Conservation (phyloP, 2,797 vertebrate species). For the Centroberyx gerrardi region DNA sequence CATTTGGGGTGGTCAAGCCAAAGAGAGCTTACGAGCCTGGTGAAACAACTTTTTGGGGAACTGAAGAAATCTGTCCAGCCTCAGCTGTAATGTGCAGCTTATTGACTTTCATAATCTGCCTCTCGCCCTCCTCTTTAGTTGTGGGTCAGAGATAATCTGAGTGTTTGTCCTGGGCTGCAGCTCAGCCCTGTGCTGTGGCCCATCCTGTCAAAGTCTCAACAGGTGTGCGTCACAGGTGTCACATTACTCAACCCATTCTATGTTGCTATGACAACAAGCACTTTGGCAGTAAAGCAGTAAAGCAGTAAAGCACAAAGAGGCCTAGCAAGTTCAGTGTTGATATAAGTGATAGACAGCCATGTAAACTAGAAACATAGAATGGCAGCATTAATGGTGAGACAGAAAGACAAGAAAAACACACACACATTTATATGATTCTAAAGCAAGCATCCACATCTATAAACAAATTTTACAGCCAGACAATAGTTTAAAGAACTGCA, state of each 20-base stretch:
- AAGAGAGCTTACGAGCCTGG: too few species aligned
- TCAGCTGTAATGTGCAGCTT: too few species aligned
- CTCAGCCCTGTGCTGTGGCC: constrained; percentile 21
- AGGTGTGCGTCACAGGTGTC: constrained; percentile 68
- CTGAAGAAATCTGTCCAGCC: too few species aligned
- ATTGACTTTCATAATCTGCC: background rate
- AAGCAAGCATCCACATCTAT: background rate
- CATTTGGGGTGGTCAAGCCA: too few species aligned
- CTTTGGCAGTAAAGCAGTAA: constrained; percentile 10
- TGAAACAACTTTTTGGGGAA: too few species aligned
- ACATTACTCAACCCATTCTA: constrained; percentile 23
- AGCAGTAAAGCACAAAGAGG: background rate
- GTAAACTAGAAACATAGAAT: constrained; percentile 8
- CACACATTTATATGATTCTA: constrained; percentile 12
- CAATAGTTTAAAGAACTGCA: background rate
- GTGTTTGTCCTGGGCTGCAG: constrained; percentile 6
- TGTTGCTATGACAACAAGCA: constrained; percentile 43
- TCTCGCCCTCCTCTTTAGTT: background rate
- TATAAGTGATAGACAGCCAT: background rate
- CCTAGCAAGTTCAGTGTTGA: constrained; percentile 26
- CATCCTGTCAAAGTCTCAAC: constrained; percentile 45
- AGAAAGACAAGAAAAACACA: constrained; percentile 11
- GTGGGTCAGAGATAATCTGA: constrained; percentile 23
- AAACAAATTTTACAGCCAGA: background rate
- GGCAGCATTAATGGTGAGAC: background rate